Evolutionary conservation across 2,797 vertebrate species (phyloP).

Genomic region (Thripadectes ignobilis): DNA sequence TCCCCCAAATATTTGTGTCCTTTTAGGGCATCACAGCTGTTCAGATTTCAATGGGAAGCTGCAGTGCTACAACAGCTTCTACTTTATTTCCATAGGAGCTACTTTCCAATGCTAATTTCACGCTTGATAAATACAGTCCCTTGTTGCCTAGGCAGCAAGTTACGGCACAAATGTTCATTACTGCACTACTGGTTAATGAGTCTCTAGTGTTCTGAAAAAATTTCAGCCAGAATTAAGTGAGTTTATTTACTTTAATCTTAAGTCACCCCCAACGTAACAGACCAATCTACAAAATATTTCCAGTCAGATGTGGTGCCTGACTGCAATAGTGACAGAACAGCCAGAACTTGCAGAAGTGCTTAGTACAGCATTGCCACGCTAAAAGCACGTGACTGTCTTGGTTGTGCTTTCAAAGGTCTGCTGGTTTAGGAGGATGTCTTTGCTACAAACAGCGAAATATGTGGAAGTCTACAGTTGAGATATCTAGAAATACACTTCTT

Average conservation of each 20-base stretch:
- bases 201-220: conserved; percentile 59
- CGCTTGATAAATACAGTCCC: conserved; percentile 60
- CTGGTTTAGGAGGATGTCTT: not conserved
- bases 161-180: conserved; percentile 55
- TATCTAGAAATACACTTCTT: not conserved
- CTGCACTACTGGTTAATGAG: conserved; percentile 65
- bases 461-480: not conserved
- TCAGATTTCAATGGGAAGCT: not conserved
- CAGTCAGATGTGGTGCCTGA: not conserved
- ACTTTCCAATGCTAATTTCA: conserved; percentile 69
- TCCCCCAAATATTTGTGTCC: not conserved
- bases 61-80: conserved; percentile 9
- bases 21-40: not conserved
- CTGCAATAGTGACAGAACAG: not conserved
- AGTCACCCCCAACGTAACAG: not conserved
- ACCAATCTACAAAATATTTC: not conserved
- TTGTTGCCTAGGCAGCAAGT: conserved; percentile 60
- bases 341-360: not conserved
- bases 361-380: not conserved
- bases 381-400: not conserved
- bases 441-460: not conserved
- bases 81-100: conserved; percentile 46
- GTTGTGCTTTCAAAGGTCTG: not conserved
- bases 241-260: conserved; percentile 51
- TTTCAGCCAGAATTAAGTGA: conserved; percentile 27